These are phyloP conservation scores for Hirtodrosophila cameraria DNA, from an alignment of 2,888 invertebrate genomes.

Conservation along the genomic window DNA sequence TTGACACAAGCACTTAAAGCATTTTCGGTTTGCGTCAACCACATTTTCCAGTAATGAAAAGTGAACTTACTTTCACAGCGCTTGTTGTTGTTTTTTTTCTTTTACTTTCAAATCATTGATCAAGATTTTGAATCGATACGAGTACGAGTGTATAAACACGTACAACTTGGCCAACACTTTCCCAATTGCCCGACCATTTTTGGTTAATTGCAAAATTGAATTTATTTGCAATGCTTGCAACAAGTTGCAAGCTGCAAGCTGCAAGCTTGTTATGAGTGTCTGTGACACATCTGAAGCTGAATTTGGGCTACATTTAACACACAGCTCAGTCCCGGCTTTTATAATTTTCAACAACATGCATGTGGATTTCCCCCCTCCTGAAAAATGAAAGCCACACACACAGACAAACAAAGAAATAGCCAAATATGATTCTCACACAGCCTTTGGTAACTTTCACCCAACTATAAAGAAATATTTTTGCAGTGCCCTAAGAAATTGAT, in stretches of 20 bases:
- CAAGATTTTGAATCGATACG: slow-evolving; percentile 66
- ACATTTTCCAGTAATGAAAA: slow-evolving; percentile 56
- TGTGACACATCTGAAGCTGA: slow-evolving; percentile 2
- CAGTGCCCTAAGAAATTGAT: slow-evolving; percentile 9
- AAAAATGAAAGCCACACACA: slow-evolving; percentile 68
- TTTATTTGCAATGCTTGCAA: not conserved
- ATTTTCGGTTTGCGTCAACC: slow-evolving; percentile 22
- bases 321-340: slow-evolving; percentile 2
- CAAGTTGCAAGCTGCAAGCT: too few relatives aligned
- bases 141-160: slow-evolving; percentile 13
- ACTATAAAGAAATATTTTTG: slow-evolving; percentile 13
- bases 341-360: slow-evolving; percentile 43
- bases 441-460: slow-evolving; percentile 62
- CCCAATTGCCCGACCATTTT: slow-evolving; percentile 63
- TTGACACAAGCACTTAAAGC: slow-evolving; percentile 67
- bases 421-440: slow-evolving; percentile 51
- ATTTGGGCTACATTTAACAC: slow-evolving; percentile 22
- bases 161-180: slow-evolving; percentile 61
- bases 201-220: slow-evolving; percentile 58
- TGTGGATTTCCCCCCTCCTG: slow-evolving; percentile 48
- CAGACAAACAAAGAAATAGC: slow-evolving; percentile 26
- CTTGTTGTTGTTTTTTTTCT: slow-evolving; percentile 25
- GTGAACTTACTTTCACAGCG: slow-evolving; percentile 67
- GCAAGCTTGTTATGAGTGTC: slow-evolving; percentile 28
- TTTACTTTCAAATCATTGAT: slow-evolving; percentile 76